Evolutionary conservation across 1,140 invertebrate genomes (phyloP).

Genomic region (Hycleus phaleratus): DNA sequence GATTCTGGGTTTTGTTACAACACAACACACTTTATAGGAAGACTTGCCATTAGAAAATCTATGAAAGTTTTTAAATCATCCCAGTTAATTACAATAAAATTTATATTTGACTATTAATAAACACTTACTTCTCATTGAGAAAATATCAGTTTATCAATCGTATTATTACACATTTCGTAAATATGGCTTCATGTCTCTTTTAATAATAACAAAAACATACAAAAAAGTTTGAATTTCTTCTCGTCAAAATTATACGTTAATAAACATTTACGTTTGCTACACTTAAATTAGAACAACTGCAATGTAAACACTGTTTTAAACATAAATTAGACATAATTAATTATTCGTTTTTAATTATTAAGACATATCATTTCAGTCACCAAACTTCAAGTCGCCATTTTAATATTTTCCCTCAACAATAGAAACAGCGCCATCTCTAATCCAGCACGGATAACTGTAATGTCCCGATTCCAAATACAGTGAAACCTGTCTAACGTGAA

Average conservation of each 20-base stretch:
- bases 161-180: slow-evolving; percentile 31
- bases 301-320: background rate
- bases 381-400: slow-evolving; percentile 36
- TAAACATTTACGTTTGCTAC: background rate
- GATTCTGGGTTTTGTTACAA: slow-evolving; percentile 19
- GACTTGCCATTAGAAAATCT: background rate
- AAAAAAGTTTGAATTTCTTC: background rate
- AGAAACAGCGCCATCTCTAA: slow-evolving; percentile 33
- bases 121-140: slow-evolving; percentile 33
- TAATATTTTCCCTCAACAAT: slow-evolving; percentile 33
- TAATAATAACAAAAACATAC: slow-evolving; percentile 19
- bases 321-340: slow-evolving; percentile 3
- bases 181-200: slow-evolving; percentile 36
- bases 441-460: background rate
- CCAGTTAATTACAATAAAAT: too few species aligned
- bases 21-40: slow-evolving; percentile 15
- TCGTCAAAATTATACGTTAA: background rate
- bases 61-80: too few species aligned
- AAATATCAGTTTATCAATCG: slow-evolving; percentile 18
- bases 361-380: slow-evolving; percentile 22
- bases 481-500: too few species aligned
- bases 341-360: background rate
- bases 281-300: background rate
- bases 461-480: too few species aligned
- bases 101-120: background rate